These are phyloP conservation scores for Dysidea cf. avara DNA, from an alignment of 37 sponge, comb jelly and placozoan genomes.

Conservation along the genomic window DNA sequence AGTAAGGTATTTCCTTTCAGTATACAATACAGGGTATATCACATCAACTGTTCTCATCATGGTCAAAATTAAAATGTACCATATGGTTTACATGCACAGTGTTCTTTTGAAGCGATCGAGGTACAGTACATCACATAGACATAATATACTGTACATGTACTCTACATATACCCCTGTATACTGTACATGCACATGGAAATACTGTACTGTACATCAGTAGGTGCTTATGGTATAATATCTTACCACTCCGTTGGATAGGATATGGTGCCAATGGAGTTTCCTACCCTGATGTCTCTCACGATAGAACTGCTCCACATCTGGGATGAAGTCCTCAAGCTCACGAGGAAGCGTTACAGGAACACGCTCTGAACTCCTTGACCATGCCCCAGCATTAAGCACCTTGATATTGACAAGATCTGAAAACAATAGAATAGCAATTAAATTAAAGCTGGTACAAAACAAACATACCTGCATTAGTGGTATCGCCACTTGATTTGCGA, in stretches of 20 bases:
- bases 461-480: background rate
- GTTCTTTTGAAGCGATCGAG: no score
- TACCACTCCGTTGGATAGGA: constrained; percentile 91
- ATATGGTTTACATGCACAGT: no score
- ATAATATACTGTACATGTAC: background rate
- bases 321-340: constrained; percentile 88
- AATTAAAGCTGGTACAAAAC: background rate
- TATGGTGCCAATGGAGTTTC: constrained; percentile 90
- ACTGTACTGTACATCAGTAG: background rate
- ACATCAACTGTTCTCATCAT: no score
- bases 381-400: constrained; percentile 91
- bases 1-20: no score
- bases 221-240: constrained; percentile 15
- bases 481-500: constrained; percentile 17
- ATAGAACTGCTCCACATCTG: constrained; percentile 88
- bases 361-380: constrained; percentile 85
- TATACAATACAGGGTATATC: no score
- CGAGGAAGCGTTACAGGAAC: constrained; percentile 83
- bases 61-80: no score
- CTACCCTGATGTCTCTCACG: constrained; percentile 73
- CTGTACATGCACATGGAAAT: background rate
- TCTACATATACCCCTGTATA: background rate
- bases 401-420: constrained; percentile 83
- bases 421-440: background rate
- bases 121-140: background rate